These are phyloP conservation scores for Phodopus roborovskii DNA, from an alignment of 2,113 vertebrate genomes.

Conservation along the genomic window DNA sequence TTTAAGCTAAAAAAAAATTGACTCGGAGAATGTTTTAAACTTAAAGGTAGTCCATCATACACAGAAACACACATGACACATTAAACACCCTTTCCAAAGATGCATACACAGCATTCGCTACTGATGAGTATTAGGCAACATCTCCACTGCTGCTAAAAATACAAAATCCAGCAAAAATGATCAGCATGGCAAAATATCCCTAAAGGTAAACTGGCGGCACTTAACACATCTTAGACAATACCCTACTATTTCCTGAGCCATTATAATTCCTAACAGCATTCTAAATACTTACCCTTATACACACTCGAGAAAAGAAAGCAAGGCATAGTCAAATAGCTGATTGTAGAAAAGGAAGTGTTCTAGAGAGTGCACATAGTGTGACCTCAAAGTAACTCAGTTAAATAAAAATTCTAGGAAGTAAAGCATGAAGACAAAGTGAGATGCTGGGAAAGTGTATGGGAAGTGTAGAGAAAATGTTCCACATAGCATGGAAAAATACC, in stretches of 20 bases:
- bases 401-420: not conserved
- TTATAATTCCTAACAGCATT: not conserved
- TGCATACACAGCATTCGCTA: not conserved
- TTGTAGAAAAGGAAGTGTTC: not conserved
- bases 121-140: not conserved
- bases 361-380: not conserved
- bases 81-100: not conserved
- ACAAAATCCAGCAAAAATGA: not conserved
- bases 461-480: not conserved
- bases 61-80: not conserved
- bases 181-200: not conserved
- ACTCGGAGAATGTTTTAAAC: not conserved
- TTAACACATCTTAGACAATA: not conserved
- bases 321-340: not conserved
- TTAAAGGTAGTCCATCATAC: not conserved
- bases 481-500: not conserved
- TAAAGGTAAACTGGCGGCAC: not conserved
- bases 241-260: not conserved
- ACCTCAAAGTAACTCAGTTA: not conserved
- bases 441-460: not conserved
- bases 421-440: constrained; percentile 1
- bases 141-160: not conserved
- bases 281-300: not conserved
- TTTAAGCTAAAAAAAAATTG: not conserved
- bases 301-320: not conserved